phyloP scores from a whole-genome alignment of 2,888 invertebrate species.

The Baccha elongata region DNA sequence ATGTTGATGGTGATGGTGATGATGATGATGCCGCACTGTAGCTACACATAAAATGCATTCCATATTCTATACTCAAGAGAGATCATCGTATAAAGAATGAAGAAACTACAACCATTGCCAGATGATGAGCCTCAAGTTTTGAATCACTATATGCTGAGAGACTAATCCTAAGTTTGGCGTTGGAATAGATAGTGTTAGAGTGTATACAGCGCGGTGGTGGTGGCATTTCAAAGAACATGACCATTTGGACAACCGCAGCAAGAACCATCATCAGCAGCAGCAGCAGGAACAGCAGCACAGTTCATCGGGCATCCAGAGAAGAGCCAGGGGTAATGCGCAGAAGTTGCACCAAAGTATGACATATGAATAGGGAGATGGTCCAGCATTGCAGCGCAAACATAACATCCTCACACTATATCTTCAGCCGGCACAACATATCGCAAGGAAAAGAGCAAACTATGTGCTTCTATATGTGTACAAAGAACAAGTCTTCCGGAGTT shows the following conservation, averaged over 20 bases:
- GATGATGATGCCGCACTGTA: conserved; percentile 52
- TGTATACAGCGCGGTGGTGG: conserved; percentile 25
- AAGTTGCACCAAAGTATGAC: conserved; percentile 55
- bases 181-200: conserved; percentile 37
- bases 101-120: conserved; percentile 39
- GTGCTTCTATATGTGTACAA: conserved; percentile 9
- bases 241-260: conserved; percentile 68
- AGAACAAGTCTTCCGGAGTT: conserved; percentile 66
- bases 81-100: conserved; percentile 30
- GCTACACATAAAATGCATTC: conserved; percentile 70
- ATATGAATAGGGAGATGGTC: conserved; percentile 70
- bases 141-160: conserved; percentile 19
- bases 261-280: conserved; percentile 41
- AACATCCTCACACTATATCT: conserved; percentile 42
- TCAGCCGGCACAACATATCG: neutral
- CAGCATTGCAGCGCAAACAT: conserved; percentile 14
- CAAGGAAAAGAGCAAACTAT: conserved; percentile 7
- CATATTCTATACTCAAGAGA: conserved; percentile 34
- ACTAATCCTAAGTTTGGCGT: conserved; percentile 53
- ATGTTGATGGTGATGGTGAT: conserved; percentile 71
- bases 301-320: conserved; percentile 15
- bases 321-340: neutral
- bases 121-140: conserved; percentile 59
- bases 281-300: neutral
- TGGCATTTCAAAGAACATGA: conserved; percentile 71